Percentiles rank a stretch among this genome's conserved stretches.
Evolutionary conservation across 2,888 invertebrate species (phyloP).

Genomic region (Zhuqinia jingwanae): DNA sequence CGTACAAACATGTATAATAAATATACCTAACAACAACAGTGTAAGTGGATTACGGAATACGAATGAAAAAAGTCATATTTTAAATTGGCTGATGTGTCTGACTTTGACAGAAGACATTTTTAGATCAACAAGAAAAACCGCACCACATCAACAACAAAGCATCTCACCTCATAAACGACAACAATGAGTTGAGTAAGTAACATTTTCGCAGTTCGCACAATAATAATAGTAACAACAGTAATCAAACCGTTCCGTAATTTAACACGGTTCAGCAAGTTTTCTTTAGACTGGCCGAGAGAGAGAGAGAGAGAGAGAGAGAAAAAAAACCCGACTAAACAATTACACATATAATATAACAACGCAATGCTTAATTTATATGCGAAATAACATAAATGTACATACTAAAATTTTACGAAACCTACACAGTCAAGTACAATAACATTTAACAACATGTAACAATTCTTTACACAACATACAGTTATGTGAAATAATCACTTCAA

Average conservation of each 20-base stretch:
- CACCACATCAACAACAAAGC: conserved; percentile 16
- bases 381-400: conserved; percentile 10
- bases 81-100: background rate
- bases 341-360: background rate
- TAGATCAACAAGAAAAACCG: background rate
- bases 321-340: conserved; percentile 28
- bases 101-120: background rate
- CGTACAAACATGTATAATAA: background rate
- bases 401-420: background rate
- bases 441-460: too few species aligned
- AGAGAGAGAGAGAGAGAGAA: too few species aligned
- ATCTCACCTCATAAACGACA: conserved; percentile 31
- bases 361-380: background rate
- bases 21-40: background rate
- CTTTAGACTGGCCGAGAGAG: background rate
- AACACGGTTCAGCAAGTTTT: conserved; percentile 49
- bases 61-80: background rate
- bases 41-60: background rate
- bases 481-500: too few species aligned
- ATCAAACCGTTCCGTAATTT: conserved; percentile 46
- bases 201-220: conserved; percentile 47
- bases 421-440: too few species aligned
- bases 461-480: too few species aligned
- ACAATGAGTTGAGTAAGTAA: conserved; percentile 1
- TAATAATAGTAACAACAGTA: conserved; percentile 1